phyloP scores from a whole-genome alignment of 2,888 invertebrate genomes.

The Entomobrya multifasciata region DNA sequence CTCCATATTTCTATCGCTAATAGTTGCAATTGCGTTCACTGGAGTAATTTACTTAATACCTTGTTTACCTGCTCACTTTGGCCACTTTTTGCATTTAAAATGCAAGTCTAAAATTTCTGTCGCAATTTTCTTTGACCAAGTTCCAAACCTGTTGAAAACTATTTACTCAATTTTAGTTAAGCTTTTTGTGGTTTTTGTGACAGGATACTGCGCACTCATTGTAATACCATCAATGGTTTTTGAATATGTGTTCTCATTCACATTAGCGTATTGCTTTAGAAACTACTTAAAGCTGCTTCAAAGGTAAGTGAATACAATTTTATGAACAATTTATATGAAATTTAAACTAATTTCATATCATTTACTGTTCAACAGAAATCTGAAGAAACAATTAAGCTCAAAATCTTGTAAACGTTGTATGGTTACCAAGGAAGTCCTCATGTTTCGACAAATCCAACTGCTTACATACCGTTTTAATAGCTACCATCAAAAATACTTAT shows the following conservation, averaged over 20 bases:
- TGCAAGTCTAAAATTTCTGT: slow-evolving; percentile 10
- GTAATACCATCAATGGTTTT: slow-evolving; percentile 23
- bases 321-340: neutral
- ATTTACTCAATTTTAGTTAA: neutral
- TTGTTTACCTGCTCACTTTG: slow-evolving; percentile 24
- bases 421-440: neutral
- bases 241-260: slow-evolving; percentile 27
- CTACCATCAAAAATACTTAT: slow-evolving; percentile 4
- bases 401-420: too few species aligned
- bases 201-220: neutral
- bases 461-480: slow-evolving; percentile 16
- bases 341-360: neutral
- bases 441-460: slow-evolving; percentile 34
- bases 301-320: neutral
- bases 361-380: too few species aligned
- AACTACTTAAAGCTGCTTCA: slow-evolving; percentile 6
- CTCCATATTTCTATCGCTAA: neutral
- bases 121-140: neutral
- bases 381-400: too few species aligned
- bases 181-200: neutral
- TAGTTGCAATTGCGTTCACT: neutral
- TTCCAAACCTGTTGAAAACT: neutral
- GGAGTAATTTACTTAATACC: neutral
- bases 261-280: slow-evolving; percentile 17
- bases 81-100: slow-evolving; percentile 5